Evolutionary conservation across 2,113 vertebrate species (phyloP), one percentile per base, ranked within the genome.

Genomic region (Microcebus ravelobensis): DNA sequence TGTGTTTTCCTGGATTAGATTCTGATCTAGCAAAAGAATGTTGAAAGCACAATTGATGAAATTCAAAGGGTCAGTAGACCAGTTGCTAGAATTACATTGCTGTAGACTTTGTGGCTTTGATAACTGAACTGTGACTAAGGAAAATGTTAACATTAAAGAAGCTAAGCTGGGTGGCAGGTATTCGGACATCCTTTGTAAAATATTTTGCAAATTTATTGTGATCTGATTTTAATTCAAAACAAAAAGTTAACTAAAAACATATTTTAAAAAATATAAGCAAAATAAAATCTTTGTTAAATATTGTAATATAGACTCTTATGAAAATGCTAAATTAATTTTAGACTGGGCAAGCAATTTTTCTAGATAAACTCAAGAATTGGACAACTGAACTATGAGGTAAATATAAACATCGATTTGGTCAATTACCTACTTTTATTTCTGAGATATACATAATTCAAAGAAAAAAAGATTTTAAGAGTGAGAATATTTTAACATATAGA

Each of bases 261-360:
- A 80, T 42, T 42, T 17, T 42, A 73, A 89, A 70, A 48, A 92
- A 63, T 0, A 27, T 83, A 42, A 70, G 34, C 21, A 50, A 79
- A 90, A 59, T 57, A 57, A 63, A 20, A 15, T 2, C 10, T 57
- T 31, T 80, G 1, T 23, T 42, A 94, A 77, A 68, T 25, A 59
- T 85, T 31, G 81, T 57, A 65, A 83, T 36, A 0, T 36, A 48
- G 48, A 42, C 21, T 79, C 15, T 65, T 39, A 45, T 71, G 76
- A 81, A 90, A 94, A 71, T 14, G 84, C 23, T 48, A 13, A 70
- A 36, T 91, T 57, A 36, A 82, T 94, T 89, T 92, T 86, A 23
- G 4, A 73, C 67, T 77, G 71, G 36, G 7, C 2, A 87, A 42
- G 5, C 27, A 13, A 52, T 67, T n/a, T 73, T 71, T 34, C 52